Conservation (phyloP, 2,113 vertebrate genomes). For the Pomatostomus ruficeps region DNA sequence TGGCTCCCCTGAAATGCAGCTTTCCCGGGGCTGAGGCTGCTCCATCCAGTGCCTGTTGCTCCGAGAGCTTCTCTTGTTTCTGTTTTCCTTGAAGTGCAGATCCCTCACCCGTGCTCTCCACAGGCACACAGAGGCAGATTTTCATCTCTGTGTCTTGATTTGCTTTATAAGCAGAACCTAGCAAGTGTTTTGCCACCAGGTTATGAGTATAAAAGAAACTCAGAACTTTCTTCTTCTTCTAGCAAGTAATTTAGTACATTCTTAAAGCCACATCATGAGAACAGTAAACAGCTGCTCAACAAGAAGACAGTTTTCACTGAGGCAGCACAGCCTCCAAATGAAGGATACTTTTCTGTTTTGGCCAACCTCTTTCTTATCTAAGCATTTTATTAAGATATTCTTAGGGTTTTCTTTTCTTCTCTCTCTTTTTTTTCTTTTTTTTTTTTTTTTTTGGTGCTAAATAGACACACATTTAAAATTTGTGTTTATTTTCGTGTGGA, state of each 20-base stretch:
- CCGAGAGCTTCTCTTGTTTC: not conserved
- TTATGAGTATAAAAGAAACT: not conserved
- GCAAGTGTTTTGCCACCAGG: not conserved
- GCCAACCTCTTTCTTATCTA: not conserved
- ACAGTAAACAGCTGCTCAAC: not conserved
- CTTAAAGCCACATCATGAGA: not conserved
- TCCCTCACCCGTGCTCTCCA: not conserved
- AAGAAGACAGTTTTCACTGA: not conserved
- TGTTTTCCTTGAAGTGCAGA: not conserved
- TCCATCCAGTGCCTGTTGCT: not conserved
- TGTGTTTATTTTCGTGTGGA: not conserved
- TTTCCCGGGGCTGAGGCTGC: not conserved
- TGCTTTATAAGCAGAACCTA: not conserved
- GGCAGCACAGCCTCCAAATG: not conserved
- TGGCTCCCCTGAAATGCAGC: not conserved
- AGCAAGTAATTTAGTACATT: not conserved
- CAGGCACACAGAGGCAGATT: not conserved
- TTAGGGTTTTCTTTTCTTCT: no score
- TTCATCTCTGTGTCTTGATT: not conserved
- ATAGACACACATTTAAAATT: not conserved
- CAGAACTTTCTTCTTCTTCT: not conserved
- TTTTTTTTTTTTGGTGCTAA: not conserved
- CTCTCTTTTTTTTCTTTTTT: no score
- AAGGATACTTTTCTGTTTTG: not conserved
- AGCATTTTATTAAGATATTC: not conserved